These are phyloP conservation scores for Agelas oroides DNA, from an alignment of 37 sponge, comb jelly and placozoan species.

Conservation along the genomic window DNA sequence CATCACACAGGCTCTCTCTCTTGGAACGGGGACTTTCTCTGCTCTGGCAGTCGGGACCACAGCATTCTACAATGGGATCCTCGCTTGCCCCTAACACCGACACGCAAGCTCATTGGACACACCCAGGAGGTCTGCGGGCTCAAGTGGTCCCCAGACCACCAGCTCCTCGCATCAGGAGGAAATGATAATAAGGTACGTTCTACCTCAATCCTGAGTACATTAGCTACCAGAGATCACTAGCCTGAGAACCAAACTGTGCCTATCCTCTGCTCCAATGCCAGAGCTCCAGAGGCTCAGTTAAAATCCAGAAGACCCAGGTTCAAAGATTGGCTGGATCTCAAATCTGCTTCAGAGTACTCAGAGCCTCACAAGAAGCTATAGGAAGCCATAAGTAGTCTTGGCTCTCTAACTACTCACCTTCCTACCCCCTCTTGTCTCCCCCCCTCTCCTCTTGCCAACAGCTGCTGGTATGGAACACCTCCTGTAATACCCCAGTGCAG, in stretches of 20 bases:
- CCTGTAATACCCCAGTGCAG: slow-evolving; percentile 63
- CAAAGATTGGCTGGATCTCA: no score
- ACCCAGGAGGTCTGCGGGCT: slow-evolving; percentile 97
- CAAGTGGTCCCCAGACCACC: slow-evolving; percentile 88
- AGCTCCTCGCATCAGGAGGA: slow-evolving; percentile 93
- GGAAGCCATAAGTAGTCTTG: no score
- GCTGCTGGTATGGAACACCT: slow-evolving; percentile 74
- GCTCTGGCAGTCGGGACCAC: slow-evolving; percentile 89
- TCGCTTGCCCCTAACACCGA: slow-evolving; percentile 32
- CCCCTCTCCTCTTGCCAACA: neutral
- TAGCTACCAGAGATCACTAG: no score
- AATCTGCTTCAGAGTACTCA: no score
- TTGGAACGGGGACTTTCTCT: slow-evolving; percentile 86
- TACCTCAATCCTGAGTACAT: no score
- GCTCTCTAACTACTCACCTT: no score
- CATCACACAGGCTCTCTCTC: slow-evolving; percentile 67
- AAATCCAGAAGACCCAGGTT: no score
- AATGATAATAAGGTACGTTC: slow-evolving; percentile 90
- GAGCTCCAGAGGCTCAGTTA: no score
- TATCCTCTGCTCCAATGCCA: no score
- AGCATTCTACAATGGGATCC: slow-evolving; percentile 89
- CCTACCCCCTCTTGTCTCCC: no score
- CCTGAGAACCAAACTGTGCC: no score
- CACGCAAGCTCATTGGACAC: slow-evolving; percentile 77
- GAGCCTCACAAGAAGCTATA: no score